Percentiles rank a stretch among this genome's conserved stretches.
Evolutionary conservation across 2,888 invertebrate species (phyloP).

Genomic region (Apomyelois bistriatella): DNA sequence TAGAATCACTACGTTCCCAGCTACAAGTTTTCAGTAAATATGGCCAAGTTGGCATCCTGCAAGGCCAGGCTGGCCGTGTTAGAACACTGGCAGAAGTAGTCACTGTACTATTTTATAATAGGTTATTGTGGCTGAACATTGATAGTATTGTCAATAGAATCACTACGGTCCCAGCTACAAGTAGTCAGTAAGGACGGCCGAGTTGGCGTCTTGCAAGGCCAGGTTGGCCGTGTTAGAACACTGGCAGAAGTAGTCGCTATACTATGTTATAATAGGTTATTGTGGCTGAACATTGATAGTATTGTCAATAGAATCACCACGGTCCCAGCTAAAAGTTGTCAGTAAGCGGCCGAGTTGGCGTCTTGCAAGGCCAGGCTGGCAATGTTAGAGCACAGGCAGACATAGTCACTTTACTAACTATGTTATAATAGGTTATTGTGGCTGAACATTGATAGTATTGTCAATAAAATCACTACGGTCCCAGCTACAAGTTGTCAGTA

Average conservation of each 20-base stretch:
- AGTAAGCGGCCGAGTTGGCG: conserved; percentile 33
- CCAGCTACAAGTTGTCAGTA: conserved; percentile 42
- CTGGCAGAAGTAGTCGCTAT: conserved; percentile 47
- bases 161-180: conserved; percentile 40
- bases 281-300: too few relatives aligned
- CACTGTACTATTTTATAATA: too few relatives aligned
- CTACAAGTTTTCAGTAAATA: conserved; percentile 40
- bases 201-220: conserved; percentile 30
- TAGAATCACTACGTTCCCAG: conserved; percentile 36
- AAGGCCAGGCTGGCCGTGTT: conserved; percentile 28
- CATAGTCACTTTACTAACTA: too few relatives aligned
- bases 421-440: too few relatives aligned
- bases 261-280: too few relatives aligned
- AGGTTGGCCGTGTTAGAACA: conserved; percentile 45
- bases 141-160: too few relatives aligned
- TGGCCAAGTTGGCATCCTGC: conserved; percentile 28
- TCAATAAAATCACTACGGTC: conserved; percentile 35
- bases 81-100: conserved; percentile 62
- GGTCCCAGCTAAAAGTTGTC: conserved; percentile 41
- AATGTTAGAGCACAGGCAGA: conserved; percentile 59
- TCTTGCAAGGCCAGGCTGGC: conserved; percentile 28
- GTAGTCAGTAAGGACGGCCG: conserved; percentile 36
- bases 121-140: too few relatives aligned
- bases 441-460: too few relatives aligned
- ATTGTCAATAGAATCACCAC: conserved; percentile 34